Conservation (phyloP, 1,140 invertebrate species). For the Drosophila melanogaster region DNA sequence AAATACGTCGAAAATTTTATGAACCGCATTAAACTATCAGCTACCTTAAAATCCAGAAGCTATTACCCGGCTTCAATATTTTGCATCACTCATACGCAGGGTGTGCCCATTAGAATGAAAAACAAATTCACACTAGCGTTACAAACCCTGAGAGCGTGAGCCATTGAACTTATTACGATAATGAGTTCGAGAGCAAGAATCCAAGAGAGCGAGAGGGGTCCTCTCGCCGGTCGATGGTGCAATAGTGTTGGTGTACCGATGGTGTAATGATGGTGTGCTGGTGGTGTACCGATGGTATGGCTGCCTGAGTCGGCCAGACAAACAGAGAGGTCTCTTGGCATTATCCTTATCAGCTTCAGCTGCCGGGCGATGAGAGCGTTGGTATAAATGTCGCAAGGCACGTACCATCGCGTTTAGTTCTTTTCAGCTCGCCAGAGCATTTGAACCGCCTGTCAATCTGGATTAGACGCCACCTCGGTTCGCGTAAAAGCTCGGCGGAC, state of each 20-base stretch:
- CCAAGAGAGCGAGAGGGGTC: conserved; percentile 5
- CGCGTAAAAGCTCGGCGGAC: conserved; percentile 1
- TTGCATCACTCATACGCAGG: conserved; percentile 5
- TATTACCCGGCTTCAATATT: not conserved
- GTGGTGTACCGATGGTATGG: conserved; percentile 6
- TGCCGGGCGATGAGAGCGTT: conserved; percentile 10
- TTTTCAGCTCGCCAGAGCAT: conserved; percentile 61
- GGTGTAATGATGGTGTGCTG: too few relatives aligned
- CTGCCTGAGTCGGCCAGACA: conserved; percentile 15
- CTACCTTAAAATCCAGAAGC: too few relatives aligned
- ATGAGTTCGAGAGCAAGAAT: conserved; percentile 17
- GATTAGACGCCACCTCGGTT: conserved; percentile 3
- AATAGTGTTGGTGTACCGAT: too few relatives aligned
- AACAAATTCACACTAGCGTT: conserved; percentile 22
- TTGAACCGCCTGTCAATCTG: conserved; percentile 36
- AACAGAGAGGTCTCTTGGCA: conserved; percentile 2
- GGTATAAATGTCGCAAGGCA: conserved; percentile 72
- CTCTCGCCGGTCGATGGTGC: not conserved
- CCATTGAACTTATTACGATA: conserved; percentile 56
- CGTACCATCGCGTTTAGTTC: conserved; percentile 65
- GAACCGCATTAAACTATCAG: too few relatives aligned
- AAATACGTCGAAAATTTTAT: too few relatives aligned
- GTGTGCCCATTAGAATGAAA: conserved; percentile 11
- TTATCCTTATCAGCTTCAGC: conserved; percentile 75
- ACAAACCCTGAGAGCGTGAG: conserved; percentile 46